Percentiles rank a stretch among this genome's conserved stretches.
These are phyloP conservation scores for Bombus impatiens DNA, from an alignment of 1,140 invertebrate species.

Conservation along the genomic window DNA sequence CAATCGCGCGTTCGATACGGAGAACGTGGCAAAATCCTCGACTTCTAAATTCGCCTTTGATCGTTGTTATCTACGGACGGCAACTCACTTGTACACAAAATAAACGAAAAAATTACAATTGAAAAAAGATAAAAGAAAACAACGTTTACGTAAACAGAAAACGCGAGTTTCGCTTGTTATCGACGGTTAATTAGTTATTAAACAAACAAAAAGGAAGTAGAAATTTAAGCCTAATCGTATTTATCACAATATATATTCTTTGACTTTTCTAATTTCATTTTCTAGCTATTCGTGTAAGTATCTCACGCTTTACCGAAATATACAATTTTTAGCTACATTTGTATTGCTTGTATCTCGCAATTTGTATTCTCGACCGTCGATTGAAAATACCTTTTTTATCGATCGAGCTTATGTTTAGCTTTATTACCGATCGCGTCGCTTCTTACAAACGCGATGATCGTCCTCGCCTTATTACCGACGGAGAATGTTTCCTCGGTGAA, in stretches of 20 bases:
- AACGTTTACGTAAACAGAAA: background rate
- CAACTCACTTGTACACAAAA: constrained; percentile 41
- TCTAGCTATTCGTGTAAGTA: background rate
- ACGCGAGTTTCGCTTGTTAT: constrained; percentile 4
- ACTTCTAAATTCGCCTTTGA: constrained; percentile 40
- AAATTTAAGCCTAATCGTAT: background rate
- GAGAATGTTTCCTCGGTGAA: background rate
- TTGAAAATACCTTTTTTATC: background rate
- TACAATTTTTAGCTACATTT: background rate
- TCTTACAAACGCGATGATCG: constrained; percentile 44
- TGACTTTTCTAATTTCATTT: background rate
- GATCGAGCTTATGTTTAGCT: background rate
- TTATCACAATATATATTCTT: constrained; percentile 9
- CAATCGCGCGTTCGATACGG: constrained; percentile 41
- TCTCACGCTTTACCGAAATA: background rate
- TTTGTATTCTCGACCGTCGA: background rate
- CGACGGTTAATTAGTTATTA: constrained; percentile 2
- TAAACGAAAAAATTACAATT: constrained; percentile 23
- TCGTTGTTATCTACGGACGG: constrained; percentile 51
- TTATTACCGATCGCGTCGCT: constrained; percentile 18
- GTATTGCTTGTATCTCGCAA: too few species aligned
- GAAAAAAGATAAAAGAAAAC: constrained; percentile 8
- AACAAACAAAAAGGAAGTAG: background rate
- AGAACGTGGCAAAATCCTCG: constrained; percentile 61
- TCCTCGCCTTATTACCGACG: constrained; percentile 43